A percentile compares a stretch with the other conserved stretches of the same genome.
Conservation (phyloP, 2,888 invertebrate genomes). For the Minunthozetes semirufus region DNA sequence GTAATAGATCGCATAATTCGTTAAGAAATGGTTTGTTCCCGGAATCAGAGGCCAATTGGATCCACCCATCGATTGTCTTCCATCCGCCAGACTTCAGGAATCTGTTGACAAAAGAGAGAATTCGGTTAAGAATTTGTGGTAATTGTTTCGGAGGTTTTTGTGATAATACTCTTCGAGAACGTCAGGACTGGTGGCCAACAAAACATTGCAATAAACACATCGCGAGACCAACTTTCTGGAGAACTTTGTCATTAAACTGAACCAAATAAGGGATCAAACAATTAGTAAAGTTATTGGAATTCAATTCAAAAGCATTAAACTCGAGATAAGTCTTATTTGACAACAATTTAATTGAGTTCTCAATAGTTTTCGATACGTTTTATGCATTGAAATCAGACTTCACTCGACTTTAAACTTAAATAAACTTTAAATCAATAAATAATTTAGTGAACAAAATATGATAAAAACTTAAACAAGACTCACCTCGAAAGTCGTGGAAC, state of each 20-base stretch:
- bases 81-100: constrained; percentile 89
- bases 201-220: constrained; percentile 87
- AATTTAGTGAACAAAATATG: not conserved
- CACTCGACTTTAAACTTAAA: not conserved
- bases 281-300: not conserved
- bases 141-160: not conserved
- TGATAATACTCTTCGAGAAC: constrained; percentile 64
- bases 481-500: constrained; percentile 74
- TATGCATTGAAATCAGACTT: not conserved
- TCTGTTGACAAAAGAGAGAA: constrained; percentile 48
- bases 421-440: not conserved
- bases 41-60: constrained; percentile 73
- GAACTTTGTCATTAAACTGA: constrained; percentile 87
- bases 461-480: not conserved
- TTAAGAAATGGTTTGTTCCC: constrained; percentile 79
- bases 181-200: constrained; percentile 75
- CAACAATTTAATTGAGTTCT: not conserved
- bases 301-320: not conserved
- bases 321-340: not conserved
- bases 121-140: not conserved
- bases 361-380: no score
- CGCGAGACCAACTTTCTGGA: constrained; percentile 90
- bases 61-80: constrained; percentile 81
- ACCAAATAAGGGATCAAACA: not conserved
- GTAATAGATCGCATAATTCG: constrained; percentile 74